These are phyloP conservation scores for Sesia bembeciformis DNA, from an alignment of 2,888 invertebrate genomes.

Conservation along the genomic window DNA sequence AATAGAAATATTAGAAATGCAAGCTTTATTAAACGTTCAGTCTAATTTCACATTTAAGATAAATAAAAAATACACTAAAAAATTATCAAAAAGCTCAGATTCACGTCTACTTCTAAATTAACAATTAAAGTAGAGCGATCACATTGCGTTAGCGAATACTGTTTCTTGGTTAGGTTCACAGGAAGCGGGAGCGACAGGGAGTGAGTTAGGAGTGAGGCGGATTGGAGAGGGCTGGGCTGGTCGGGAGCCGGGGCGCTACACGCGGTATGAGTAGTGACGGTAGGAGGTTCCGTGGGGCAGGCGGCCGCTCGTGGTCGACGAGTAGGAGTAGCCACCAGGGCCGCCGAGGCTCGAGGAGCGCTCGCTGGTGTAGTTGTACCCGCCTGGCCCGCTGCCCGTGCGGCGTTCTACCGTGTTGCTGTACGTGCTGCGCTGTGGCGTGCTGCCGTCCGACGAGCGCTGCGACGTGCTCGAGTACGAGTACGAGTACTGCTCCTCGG, in stretches of 20 bases:
- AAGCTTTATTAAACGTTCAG: slow-evolving; percentile 73
- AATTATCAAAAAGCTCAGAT: slow-evolving; percentile 57
- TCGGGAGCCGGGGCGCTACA: slow-evolving; percentile 73
- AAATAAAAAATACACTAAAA: slow-evolving; percentile 38
- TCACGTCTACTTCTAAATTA: slow-evolving; percentile 45
- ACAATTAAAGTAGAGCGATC: slow-evolving; percentile 60
- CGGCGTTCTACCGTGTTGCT: slow-evolving; percentile 80
- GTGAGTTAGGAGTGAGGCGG: slow-evolving; percentile 14
- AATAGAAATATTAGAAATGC: slow-evolving; percentile 50
- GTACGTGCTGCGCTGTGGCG: slow-evolving; percentile 79
- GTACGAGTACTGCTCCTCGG: slow-evolving; percentile 90
- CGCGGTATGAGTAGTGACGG: slow-evolving; percentile 91
- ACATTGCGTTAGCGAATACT: slow-evolving; percentile 65
- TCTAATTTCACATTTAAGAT: slow-evolving; percentile 54
- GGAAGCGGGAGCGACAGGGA: slow-evolving; percentile 16
- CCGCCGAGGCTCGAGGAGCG: slow-evolving; percentile 82
- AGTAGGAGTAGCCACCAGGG: slow-evolving; percentile 90
- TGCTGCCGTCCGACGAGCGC: slow-evolving; percentile 56
- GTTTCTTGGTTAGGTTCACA: slow-evolving; percentile 39
- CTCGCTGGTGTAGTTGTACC: slow-evolving; percentile 85
- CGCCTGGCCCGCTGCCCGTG: slow-evolving; percentile 81
- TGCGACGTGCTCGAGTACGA: slow-evolving; percentile 81
- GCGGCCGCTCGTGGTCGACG: slow-evolving; percentile 84
- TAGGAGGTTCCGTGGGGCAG: slow-evolving; percentile 88
- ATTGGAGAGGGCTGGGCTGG: slow-evolving; percentile 28